Evolutionary conservation across 2,113 vertebrate genomes (phyloP).

Genomic region (Mellivora capensis): DNA sequence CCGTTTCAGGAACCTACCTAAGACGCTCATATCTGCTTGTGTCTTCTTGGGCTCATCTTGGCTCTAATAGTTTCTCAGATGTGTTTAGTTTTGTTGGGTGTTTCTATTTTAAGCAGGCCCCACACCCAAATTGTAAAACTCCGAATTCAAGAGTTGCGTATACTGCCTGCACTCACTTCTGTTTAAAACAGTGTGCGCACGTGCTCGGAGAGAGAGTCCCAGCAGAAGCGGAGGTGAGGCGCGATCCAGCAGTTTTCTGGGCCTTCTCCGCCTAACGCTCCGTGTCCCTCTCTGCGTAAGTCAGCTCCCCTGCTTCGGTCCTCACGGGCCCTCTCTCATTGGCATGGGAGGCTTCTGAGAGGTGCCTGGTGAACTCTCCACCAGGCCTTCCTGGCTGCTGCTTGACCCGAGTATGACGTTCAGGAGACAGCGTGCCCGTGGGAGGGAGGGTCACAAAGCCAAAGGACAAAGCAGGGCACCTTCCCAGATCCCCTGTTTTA

Average conservation of each 20-base stretch:
- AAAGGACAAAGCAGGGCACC: neutral
- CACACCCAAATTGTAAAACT: neutral
- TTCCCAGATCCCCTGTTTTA: neutral
- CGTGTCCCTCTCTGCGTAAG: neutral
- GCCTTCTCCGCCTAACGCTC: fast-evolving
- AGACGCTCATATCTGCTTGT: neutral
- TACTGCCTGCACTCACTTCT: neutral
- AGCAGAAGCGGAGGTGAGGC: neutral
- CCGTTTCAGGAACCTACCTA: neutral
- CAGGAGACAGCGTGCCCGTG: fast-evolving
- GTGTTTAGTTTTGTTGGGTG: too few species aligned
- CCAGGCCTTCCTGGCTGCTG: too few species aligned
- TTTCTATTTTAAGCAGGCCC: neutral
- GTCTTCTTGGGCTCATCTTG: neutral
- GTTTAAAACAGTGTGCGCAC: neutral
- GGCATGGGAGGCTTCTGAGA: fast-evolving
- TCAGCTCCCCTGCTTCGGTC: neutral
- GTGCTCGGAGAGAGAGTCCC: neutral
- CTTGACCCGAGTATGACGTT: fast-evolving
- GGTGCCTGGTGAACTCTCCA: fast-evolving
- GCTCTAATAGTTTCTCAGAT: neutral
- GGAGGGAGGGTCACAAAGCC: neutral
- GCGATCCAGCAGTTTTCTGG: neutral
- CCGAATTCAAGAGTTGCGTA: neutral
- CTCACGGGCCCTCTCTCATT: fast-evolving